Evolutionary conservation across 2,113 vertebrate species (phyloP).

Genomic region (Leucopsar rothschildi): DNA sequence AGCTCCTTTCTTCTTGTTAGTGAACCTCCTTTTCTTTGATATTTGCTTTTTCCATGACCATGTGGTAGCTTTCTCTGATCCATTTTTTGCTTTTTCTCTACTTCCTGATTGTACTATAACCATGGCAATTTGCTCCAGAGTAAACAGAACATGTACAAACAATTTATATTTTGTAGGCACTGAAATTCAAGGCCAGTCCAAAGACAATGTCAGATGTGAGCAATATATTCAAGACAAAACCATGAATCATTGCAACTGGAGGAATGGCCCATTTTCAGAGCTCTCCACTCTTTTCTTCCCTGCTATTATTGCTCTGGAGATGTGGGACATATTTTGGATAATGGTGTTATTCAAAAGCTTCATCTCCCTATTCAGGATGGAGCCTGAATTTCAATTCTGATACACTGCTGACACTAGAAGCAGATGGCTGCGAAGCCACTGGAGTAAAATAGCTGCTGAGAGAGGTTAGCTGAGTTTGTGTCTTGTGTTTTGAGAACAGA

Average conservation of each 20-base stretch:
- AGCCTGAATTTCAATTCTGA: neutral
- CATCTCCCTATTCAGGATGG: neutral
- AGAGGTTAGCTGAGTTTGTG: neutral
- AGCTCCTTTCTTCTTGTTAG: neutral
- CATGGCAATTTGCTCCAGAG: neutral
- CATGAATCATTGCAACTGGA: neutral
- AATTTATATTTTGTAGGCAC: neutral
- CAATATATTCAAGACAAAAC: neutral
- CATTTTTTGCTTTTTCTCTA: neutral
- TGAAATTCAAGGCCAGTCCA: neutral
- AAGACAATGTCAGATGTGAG: neutral
- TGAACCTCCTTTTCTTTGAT: neutral
- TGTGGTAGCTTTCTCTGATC: neutral
- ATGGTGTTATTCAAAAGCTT: neutral
- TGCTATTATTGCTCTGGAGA: neutral
- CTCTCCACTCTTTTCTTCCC: neutral
- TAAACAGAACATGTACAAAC: neutral
- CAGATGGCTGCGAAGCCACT: neutral
- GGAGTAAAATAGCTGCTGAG: neutral
- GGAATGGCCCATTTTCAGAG: neutral
- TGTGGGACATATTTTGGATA: neutral
- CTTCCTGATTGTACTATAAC: neutral
- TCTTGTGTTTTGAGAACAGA: neutral
- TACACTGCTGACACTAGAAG: neutral
- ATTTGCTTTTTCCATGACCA: neutral